Percentiles rank a stretch among this genome's conserved stretches.
Conservation (phyloP, 1,140 invertebrate genomes). For the Brachionus sp. region DNA sequence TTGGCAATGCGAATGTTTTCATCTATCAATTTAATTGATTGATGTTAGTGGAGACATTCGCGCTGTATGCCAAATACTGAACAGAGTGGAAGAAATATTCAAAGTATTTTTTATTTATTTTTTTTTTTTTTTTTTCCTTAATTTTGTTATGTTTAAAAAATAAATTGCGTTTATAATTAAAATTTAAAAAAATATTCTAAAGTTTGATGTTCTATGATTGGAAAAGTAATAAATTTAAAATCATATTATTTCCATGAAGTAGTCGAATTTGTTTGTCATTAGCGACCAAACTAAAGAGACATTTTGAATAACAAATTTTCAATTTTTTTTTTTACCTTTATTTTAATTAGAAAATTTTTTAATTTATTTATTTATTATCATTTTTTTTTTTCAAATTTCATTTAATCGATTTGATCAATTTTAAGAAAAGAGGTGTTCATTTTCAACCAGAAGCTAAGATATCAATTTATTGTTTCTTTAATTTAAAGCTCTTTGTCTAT, state of each 20-base stretch:
- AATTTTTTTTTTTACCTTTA: neutral
- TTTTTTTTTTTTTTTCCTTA: too few relatives aligned
- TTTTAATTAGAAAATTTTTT: neutral
- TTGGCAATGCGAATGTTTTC: neutral
- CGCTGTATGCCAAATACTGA: neutral
- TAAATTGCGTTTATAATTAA: constrained; percentile 38
- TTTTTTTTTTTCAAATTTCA: neutral
- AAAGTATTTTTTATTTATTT: neutral
- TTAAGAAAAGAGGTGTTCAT: neutral
- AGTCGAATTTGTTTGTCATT: neutral
- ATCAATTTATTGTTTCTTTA: neutral
- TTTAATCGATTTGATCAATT: neutral
- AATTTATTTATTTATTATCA: neutral
- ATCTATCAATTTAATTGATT: constrained; percentile 1
- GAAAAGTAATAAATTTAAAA: constrained; percentile 34
- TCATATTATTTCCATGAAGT: constrained; percentile 13
- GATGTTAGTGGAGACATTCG: constrained; percentile 8
- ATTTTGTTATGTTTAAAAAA: neutral
- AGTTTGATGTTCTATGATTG: neutral
- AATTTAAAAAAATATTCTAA: neutral
- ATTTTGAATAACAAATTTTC: constrained; percentile 11
- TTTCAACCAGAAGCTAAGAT: neutral
- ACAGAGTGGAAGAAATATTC: neutral
- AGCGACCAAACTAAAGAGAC: neutral
- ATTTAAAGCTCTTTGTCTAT: too few relatives aligned